These are phyloP conservation scores for Stratiolaelaps scimitus DNA, from an alignment of 1,140 invertebrate species.

Conservation along the genomic window DNA sequence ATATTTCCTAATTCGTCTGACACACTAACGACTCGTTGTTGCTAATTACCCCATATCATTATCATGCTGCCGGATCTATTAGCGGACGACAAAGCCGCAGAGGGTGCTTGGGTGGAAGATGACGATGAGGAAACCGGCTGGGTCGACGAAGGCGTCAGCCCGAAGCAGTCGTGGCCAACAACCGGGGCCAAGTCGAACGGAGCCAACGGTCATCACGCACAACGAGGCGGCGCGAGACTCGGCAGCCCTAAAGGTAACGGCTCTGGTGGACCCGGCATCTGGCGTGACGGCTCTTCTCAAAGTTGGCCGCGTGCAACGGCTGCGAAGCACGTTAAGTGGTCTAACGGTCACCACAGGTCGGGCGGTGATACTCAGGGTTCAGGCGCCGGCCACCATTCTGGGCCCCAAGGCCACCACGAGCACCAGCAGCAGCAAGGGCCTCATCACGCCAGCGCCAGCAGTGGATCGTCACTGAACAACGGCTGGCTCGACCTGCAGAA, in stretches of 20 bases:
- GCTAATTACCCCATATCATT: no score
- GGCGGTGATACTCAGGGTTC: slow-evolving; percentile 14
- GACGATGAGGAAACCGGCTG: slow-evolving; percentile 1
- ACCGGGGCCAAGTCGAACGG: not conserved
- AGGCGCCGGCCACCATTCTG: slow-evolving; percentile 2
- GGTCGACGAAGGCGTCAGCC: slow-evolving; percentile 2
- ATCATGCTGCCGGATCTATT: no score
- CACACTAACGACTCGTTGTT: no score
- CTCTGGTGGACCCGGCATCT: not conserved
- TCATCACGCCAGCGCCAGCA: not conserved
- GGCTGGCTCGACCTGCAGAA: slow-evolving; percentile 11
- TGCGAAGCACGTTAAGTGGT: slow-evolving; percentile 5
- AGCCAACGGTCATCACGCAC: slow-evolving; percentile 1
- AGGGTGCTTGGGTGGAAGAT: slow-evolving; percentile 3
- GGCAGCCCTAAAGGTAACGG: not conserved
- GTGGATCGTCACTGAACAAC: slow-evolving; percentile 2
- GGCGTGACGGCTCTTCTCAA: slow-evolving; percentile 6
- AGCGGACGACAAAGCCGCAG: slow-evolving; percentile 10
- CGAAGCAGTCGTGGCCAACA: not conserved
- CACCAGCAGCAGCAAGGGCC: no score
- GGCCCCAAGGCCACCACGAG: no score
- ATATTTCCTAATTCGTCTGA: no score
- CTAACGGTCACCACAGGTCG: not conserved
- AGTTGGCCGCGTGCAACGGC: slow-evolving; percentile 13
- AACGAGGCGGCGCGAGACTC: not conserved